A percentile compares a stretch with the other conserved stretches of the same genome.
Evolutionary conservation across 1,140 invertebrate genomes (phyloP).

Genomic region (Tribolium castaneum): DNA sequence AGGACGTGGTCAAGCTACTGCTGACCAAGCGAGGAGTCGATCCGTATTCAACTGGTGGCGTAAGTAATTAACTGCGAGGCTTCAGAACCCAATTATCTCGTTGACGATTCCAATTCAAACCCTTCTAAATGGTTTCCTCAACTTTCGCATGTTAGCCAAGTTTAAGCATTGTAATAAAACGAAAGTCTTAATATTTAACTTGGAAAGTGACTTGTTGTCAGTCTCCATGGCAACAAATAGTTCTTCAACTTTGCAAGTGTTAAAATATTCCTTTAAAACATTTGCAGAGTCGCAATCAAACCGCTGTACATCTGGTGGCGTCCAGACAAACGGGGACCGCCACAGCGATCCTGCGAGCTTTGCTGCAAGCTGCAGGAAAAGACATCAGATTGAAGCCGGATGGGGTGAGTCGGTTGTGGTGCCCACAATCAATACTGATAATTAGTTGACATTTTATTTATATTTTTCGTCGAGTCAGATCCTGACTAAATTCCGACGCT

Average conservation of each 20-base stretch:
- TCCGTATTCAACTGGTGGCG: slow-evolving; percentile 90
- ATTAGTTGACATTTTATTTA: slow-evolving; percentile 35
- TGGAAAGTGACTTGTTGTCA: slow-evolving; percentile 1
- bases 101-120: neutral
- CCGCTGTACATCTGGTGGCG: slow-evolving; percentile 91
- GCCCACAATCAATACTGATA: slow-evolving; percentile 14
- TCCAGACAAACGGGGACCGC: slow-evolving; percentile 89
- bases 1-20: slow-evolving; percentile 93
- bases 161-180: slow-evolving; percentile 27
- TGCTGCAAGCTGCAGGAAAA: slow-evolving; percentile 86
- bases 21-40: slow-evolving; percentile 91
- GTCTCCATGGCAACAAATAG: slow-evolving; percentile 18
- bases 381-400: slow-evolving; percentile 87
- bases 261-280: neutral
- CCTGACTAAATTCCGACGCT: slow-evolving; percentile 10
- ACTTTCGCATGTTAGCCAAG: slow-evolving; percentile 14
- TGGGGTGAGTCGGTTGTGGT: slow-evolving; percentile 75
- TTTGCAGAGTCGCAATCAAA: slow-evolving; percentile 80
- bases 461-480: slow-evolving; percentile 21
- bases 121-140: neutral
- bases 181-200: slow-evolving; percentile 24
- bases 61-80: slow-evolving; percentile 68
- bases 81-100: neutral
- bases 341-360: slow-evolving; percentile 85
- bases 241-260: slow-evolving; percentile 13